phyloP scores from a whole-genome alignment of 2,888 invertebrate genomes.

The Blastobasis lacticolella region DNA sequence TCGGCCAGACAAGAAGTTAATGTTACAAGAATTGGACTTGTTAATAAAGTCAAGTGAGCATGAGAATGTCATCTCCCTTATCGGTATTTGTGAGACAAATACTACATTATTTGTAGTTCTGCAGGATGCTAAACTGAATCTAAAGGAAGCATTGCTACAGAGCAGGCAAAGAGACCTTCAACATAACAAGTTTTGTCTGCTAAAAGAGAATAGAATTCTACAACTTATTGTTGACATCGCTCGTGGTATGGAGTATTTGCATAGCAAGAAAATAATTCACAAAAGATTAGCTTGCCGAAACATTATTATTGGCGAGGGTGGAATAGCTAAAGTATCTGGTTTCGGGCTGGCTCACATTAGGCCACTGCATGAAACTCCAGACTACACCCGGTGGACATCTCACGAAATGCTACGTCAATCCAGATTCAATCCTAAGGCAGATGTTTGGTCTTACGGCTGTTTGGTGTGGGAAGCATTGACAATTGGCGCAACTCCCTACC shows the following conservation, averaged over 20 bases:
- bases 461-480: conserved; percentile 88
- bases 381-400: conserved; percentile 86
- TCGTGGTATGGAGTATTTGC: conserved; percentile 81
- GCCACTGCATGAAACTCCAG: conserved; percentile 77
- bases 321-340: conserved; percentile 81
- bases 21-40: conserved; percentile 81
- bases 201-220: conserved; percentile 77
- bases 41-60: conserved; percentile 81
- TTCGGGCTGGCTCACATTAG: conserved; percentile 83
- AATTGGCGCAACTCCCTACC: conserved; percentile 86
- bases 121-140: conserved; percentile 77
- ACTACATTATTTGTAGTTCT: conserved; percentile 83
- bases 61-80: conserved; percentile 80
- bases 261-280: conserved; percentile 80
- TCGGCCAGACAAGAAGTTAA: conserved; percentile 65
- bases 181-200: conserved; percentile 72
- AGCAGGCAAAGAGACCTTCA: conserved; percentile 69
- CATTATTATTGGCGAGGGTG: conserved; percentile 77
- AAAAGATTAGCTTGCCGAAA: conserved; percentile 83
- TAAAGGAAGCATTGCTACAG: conserved; percentile 82
- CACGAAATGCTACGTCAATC: conserved; percentile 83
- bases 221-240: conserved; percentile 80
- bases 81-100: conserved; percentile 86
- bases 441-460: conserved; percentile 89
- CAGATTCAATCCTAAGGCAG: conserved; percentile 80